These are phyloP conservation scores for Ochlodes sylvanus DNA, from an alignment of 2,888 invertebrate species.

Conservation along the genomic window DNA sequence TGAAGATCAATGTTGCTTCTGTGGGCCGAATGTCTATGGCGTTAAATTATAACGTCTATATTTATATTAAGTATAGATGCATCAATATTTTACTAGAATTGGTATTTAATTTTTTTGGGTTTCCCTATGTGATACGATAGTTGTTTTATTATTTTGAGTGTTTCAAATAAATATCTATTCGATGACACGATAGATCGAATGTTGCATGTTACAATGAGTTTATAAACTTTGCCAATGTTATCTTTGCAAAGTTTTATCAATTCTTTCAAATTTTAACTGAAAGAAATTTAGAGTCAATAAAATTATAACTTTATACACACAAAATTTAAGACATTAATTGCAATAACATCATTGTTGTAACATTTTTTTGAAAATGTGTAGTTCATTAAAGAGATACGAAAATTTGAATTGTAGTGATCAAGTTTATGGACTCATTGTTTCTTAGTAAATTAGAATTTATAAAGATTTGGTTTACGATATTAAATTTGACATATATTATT, in stretches of 20 bases:
- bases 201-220: constrained; percentile 36
- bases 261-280: no score
- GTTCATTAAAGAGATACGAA: no score
- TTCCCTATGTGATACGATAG: constrained; percentile 5
- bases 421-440: constrained; percentile 35
- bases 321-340: no score
- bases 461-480: background rate
- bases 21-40: constrained; percentile 71
- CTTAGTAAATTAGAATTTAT: constrained; percentile 21
- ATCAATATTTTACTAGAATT: constrained; percentile 28
- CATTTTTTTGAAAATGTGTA: no score
- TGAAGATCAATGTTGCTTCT: constrained; percentile 76
- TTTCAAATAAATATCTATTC: background rate
- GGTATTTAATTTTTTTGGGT: constrained; percentile 2
- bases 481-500: background rate
- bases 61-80: constrained; percentile 42
- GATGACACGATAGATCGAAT: constrained; percentile 6
- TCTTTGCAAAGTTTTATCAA: no score
- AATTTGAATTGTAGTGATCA: background rate
- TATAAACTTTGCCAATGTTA: constrained; percentile 35
- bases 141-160: constrained; percentile 37
- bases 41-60: constrained; percentile 47
- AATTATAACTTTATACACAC: no score
- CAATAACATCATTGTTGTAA: no score
- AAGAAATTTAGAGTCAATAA: no score